Conservation (phyloP, 1,140 invertebrate species). For the Diplogasteroides magnus region DNA sequence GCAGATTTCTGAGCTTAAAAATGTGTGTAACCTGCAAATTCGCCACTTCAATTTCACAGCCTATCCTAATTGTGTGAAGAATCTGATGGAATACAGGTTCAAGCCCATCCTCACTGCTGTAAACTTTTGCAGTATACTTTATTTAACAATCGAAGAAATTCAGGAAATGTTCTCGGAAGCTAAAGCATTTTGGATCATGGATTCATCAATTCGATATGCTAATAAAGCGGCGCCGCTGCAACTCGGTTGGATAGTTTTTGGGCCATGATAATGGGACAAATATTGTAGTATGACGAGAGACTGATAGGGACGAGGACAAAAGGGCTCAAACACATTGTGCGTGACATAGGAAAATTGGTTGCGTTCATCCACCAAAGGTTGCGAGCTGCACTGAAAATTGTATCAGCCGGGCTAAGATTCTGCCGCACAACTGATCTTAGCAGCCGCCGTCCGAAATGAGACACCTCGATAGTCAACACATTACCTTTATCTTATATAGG, state of each 20-base stretch:
- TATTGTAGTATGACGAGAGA: background rate
- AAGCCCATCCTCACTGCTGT: background rate
- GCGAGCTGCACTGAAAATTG: background rate
- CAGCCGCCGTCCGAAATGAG: too few species aligned
- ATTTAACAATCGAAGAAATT: background rate
- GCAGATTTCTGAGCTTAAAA: background rate
- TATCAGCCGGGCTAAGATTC: background rate
- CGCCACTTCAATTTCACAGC: background rate
- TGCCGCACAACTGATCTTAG: too few species aligned
- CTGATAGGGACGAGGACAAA: too few species aligned
- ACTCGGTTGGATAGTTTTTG: background rate
- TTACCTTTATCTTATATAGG: too few species aligned
- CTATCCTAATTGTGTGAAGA: background rate
- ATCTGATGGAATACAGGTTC: background rate
- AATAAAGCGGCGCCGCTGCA: background rate
- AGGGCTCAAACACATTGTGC: too few species aligned
- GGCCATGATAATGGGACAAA: background rate
- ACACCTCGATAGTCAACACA: too few species aligned
- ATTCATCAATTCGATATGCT: background rate
- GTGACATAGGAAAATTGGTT: too few species aligned
- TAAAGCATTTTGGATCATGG: background rate
- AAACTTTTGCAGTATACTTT: background rate
- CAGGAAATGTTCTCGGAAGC: background rate
- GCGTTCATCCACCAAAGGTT: background rate
- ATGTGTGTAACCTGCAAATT: background rate